These are phyloP conservation scores for Lottia scabra DNA, from an alignment of 2,888 invertebrate species.

Conservation along the genomic window DNA sequence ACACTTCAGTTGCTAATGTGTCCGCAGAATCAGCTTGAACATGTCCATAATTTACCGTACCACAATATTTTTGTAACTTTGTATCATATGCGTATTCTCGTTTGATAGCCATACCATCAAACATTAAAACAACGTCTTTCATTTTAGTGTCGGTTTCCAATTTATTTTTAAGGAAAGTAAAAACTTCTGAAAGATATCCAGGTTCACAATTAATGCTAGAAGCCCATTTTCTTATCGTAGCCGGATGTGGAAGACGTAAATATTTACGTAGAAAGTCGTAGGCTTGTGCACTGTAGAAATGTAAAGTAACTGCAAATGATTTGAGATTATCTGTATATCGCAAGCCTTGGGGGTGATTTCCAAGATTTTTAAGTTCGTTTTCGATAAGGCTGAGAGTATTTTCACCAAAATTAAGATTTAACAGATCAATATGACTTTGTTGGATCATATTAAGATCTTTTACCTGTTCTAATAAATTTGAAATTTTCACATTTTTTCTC, in stretches of 20 bases:
- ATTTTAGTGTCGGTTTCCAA: too few relatives aligned
- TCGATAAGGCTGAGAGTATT: neutral
- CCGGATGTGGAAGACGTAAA: neutral
- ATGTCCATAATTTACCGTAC: too few relatives aligned
- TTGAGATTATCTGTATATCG: neutral
- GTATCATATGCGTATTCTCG: too few relatives aligned
- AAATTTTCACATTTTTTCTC: too few relatives aligned
- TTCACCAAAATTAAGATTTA: neutral
- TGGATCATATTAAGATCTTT: too few relatives aligned
- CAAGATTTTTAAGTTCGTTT: neutral
- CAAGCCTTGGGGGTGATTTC: neutral
- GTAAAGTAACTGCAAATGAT: slow-evolving; percentile 8
- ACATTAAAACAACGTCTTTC: too few relatives aligned
- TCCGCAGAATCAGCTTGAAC: too few relatives aligned
- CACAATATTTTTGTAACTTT: too few relatives aligned
- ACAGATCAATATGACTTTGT: neutral
- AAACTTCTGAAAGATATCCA: neutral
- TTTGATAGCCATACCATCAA: too few relatives aligned
- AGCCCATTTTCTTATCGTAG: neutral
- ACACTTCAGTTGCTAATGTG: too few relatives aligned
- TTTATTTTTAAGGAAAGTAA: neutral
- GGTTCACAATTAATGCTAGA: neutral
- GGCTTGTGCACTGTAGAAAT: slow-evolving; percentile 4
- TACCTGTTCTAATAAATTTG: too few relatives aligned
- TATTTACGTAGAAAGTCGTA: neutral